Conservation (phyloP, 2,113 vertebrate species). For the Calidris pugnax region DNA sequence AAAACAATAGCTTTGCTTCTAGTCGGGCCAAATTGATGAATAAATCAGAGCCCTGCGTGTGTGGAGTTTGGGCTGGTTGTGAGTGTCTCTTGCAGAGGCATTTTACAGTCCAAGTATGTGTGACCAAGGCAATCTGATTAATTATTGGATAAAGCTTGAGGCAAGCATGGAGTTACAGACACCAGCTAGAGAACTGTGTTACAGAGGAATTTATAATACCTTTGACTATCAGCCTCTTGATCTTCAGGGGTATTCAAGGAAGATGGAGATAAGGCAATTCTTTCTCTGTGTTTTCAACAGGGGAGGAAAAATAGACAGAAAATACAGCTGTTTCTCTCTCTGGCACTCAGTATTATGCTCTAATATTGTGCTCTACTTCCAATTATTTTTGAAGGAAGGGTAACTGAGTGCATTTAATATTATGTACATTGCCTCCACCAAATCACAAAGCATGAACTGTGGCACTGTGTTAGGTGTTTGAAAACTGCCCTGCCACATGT, state of each 20-base stretch:
- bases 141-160: slow-evolving; percentile 66
- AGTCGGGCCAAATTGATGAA: not conserved
- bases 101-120: not conserved
- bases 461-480: not conserved
- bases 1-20: slow-evolving; percentile 44
- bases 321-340: not conserved
- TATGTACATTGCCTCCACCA: not conserved
- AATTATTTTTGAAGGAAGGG: slow-evolving; percentile 21
- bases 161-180: slow-evolving; percentile 19
- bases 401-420: not conserved
- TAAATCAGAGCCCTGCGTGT: slow-evolving; percentile 22
- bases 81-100: not conserved
- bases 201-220: slow-evolving; percentile 56
- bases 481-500: not conserved
- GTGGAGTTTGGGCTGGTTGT: not conserved
- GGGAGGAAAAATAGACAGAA: not conserved
- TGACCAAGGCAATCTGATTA: slow-evolving; percentile 63
- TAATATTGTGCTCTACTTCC: not conserved
- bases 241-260: slow-evolving; percentile 45
- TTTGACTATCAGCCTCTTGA: slow-evolving; percentile 55
- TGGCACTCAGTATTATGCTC: not conserved
- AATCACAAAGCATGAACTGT: not conserved
- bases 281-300: slow-evolving; percentile 24
- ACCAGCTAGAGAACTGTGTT: slow-evolving; percentile 19
- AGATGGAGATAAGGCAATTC: slow-evolving; percentile 26